Evolutionary conservation across 2,797 vertebrate genomes (phyloP), one percentile per base, ranked within the genome.

Genomic region (Falco concolor): DNA sequence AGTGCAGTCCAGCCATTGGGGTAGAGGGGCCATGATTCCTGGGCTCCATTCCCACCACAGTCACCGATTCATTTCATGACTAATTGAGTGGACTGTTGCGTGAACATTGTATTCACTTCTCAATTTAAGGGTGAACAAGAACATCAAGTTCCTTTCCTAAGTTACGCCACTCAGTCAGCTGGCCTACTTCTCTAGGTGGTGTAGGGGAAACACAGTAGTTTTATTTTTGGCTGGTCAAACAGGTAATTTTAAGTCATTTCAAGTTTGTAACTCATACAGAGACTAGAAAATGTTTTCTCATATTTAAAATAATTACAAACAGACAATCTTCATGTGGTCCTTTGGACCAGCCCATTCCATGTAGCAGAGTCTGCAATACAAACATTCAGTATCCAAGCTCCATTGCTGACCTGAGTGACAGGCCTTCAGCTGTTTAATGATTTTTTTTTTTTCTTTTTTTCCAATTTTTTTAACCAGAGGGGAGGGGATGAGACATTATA

Each of bases 1-100:
- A 79, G 30, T 13, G 27, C 30, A 49, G 24, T 32, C 73, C 82
- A 83, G 44, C n/a, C 38, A 1, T 15, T 86, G 70, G 87, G 94
- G 77, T 77, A 94, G 70, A 90, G 87, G 40, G 80, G 53, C 59
- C 69, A 69, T 38, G 68, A 90, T 74, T 85, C 57, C 90, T 74
- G 68, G 93, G 85, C 84, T 95, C 40, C 77, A 82, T 94, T 96
- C 90, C 88, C 84, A 83, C 81, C 81, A 73, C 54, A 77, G 82
- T 67, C 89, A 90, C 79, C 0, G 2, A 74, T 93, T 94, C 76
- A 97, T 87, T 94, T 91, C 63, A 72, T 72, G 73, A 82, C 92
- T 96, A 95, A 95, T 93, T 78, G 87, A 91, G 90, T 90, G 90
- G 90, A 93, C 72, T 94, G 94, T 87, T 92, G 90, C 93, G 93